A percentile compares a stretch with the other conserved stretches of the same genome.
phyloP scores from a whole-genome alignment of 2,888 invertebrate genomes.

The Pollenia amentaria region DNA sequence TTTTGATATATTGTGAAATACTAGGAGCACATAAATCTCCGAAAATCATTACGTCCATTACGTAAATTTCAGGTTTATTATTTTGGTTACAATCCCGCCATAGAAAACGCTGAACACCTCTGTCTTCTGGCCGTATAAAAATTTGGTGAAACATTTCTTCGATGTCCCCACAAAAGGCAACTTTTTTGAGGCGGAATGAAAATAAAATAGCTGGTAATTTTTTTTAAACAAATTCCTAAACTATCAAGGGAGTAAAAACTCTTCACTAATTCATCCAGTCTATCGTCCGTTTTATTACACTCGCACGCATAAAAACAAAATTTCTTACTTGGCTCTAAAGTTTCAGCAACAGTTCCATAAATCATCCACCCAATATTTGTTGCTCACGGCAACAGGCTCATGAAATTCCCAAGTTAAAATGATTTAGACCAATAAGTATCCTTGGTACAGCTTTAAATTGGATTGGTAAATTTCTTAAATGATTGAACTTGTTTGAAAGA shows the following conservation, averaged over 20 bases:
- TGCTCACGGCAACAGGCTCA: slow-evolving; percentile 37
- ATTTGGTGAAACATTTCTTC: slow-evolving; percentile 51
- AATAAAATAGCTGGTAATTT: slow-evolving; percentile 49
- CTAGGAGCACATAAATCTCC: no score
- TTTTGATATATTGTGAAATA: no score
- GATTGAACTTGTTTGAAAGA: neutral
- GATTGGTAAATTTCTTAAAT: slow-evolving; percentile 32
- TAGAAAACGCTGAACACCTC: no score
- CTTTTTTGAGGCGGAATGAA: slow-evolving; percentile 35
- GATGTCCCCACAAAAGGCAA: slow-evolving; percentile 50
- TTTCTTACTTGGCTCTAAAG: neutral
- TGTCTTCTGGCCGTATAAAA: slow-evolving; percentile 2
- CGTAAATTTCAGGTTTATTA: no score
- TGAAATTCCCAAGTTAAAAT: slow-evolving; percentile 39
- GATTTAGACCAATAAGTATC: slow-evolving; percentile 34
- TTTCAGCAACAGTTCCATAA: slow-evolving; percentile 28
- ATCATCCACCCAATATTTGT: slow-evolving; percentile 43
- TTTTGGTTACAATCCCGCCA: no score
- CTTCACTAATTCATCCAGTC: slow-evolving; percentile 20
- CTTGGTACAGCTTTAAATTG: slow-evolving; percentile 21
- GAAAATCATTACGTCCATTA: no score
- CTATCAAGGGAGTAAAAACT: slow-evolving; percentile 36
- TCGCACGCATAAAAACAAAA: slow-evolving; percentile 29
- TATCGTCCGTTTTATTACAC: neutral
- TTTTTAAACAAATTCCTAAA: slow-evolving; percentile 16